Evolutionary conservation across 2,113 vertebrate species (phyloP).

Genomic region (Phrynosoma blainvillii): DNA sequence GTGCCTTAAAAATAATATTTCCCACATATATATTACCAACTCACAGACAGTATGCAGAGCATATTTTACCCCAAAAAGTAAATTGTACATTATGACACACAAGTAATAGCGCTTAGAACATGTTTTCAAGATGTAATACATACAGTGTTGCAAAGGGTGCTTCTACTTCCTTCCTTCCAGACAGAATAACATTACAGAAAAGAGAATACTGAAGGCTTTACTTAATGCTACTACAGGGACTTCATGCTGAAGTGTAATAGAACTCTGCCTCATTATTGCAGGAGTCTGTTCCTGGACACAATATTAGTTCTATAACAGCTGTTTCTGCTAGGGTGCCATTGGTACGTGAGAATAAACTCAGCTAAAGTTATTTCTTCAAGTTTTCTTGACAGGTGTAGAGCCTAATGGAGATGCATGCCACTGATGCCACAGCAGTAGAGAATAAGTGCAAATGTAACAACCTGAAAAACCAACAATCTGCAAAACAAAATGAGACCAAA

Average conservation of each 20-base stretch:
- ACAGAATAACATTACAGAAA: not conserved
- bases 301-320: not conserved
- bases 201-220: not conserved
- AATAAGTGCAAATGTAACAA: constrained; percentile 10
- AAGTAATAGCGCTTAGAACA: not conserved
- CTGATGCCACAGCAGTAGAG: not conserved
- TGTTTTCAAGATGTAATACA: not conserved
- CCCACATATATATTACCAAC: constrained; percentile 5
- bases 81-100: constrained; percentile 9
- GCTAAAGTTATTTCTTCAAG: constrained; percentile 41
- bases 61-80: not conserved
- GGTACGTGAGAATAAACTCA: not conserved
- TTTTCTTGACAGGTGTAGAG: not conserved
- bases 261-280: not conserved
- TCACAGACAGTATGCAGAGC: not conserved
- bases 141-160: no score
- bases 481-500: constrained; percentile 11
- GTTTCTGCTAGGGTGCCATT: not conserved
- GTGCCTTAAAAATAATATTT: not conserved
- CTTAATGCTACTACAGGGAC: constrained; percentile 16
- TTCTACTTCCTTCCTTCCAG: not conserved
- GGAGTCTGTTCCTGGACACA: no score
- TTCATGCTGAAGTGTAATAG: not conserved
- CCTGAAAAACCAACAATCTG: constrained; percentile 12
- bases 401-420: not conserved